These are phyloP conservation scores for Empis livida DNA, from an alignment of 2,888 invertebrate species.

Conservation along the genomic window DNA sequence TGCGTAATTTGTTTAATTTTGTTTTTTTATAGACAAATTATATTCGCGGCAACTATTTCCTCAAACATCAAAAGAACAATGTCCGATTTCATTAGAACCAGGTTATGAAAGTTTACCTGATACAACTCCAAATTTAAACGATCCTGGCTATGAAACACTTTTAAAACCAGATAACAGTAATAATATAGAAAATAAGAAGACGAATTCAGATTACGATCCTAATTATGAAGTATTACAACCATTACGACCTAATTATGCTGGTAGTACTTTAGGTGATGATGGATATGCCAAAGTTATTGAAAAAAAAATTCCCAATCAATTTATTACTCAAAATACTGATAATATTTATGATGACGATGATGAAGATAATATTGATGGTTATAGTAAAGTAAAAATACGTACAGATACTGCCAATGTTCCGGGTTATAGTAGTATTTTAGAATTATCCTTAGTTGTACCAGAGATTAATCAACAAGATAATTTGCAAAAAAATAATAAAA, in stretches of 20 bases:
- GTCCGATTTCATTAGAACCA: slow-evolving; percentile 18
- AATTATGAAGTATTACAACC: slow-evolving; percentile 65
- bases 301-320: slow-evolving; percentile 18
- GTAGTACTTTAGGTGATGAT: slow-evolving; percentile 24
- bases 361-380: slow-evolving; percentile 22
- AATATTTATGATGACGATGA: slow-evolving; percentile 17
- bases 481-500: slow-evolving; percentile 19
- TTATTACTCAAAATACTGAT: slow-evolving; percentile 5
- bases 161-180: slow-evolving; percentile 18
- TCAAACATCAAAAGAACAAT: slow-evolving; percentile 10
- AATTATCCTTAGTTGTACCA: slow-evolving; percentile 5
- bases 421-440: slow-evolving; percentile 13
- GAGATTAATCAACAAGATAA: slow-evolving; percentile 3
- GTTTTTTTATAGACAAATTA: slow-evolving; percentile 1
- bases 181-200: slow-evolving; percentile 23
- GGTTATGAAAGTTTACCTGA: slow-evolving; percentile 34
- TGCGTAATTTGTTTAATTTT: too few relatives aligned
- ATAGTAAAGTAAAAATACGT: slow-evolving; percentile 25
- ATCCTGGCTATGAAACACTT: slow-evolving; percentile 63
- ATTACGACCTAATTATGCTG: slow-evolving; percentile 14
- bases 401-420: slow-evolving; percentile 14
- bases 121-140: slow-evolving; percentile 44
- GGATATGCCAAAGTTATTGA: slow-evolving; percentile 35
- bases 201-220: slow-evolving; percentile 53
- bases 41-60: slow-evolving; percentile 5